Percentiles rank a stretch among this genome's conserved stretches.
Evolutionary conservation across 1,140 invertebrate genomes (phyloP).

Genomic region (Helicoverpa zea): DNA sequence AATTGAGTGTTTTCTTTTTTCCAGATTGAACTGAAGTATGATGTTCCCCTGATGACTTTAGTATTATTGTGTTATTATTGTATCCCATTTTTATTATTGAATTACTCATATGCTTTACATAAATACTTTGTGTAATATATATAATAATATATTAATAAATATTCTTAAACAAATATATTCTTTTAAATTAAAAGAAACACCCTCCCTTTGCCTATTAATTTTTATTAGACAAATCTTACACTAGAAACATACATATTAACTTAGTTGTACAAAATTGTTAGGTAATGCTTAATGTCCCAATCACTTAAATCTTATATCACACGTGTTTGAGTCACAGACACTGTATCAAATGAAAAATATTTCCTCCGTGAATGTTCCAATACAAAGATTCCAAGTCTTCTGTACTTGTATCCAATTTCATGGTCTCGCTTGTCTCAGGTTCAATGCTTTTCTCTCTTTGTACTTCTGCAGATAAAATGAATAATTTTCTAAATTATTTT

Average conservation of each 20-base stretch:
- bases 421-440: slow-evolving; percentile 82
- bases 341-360: slow-evolving; percentile 82
- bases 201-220: slow-evolving; percentile 73
- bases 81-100: slow-evolving; percentile 59
- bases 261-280: slow-evolving; percentile 55
- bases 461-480: slow-evolving; percentile 85
- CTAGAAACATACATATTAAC: slow-evolving; percentile 53
- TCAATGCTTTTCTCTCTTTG: slow-evolving; percentile 79
- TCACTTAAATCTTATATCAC: slow-evolving; percentile 65
- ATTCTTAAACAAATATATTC: slow-evolving; percentile 66
- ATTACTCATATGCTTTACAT: slow-evolving; percentile 64
- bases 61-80: slow-evolving; percentile 56
- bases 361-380: slow-evolving; percentile 86
- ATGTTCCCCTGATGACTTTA: slow-evolving; percentile 55
- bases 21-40: slow-evolving; percentile 74
- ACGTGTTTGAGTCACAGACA: slow-evolving; percentile 63
- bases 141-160: slow-evolving; percentile 73
- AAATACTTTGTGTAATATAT: slow-evolving; percentile 76
- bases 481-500: slow-evolving; percentile 77
- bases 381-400: slow-evolving; percentile 84
- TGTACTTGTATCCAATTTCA: slow-evolving; percentile 67
- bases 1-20: slow-evolving; percentile 75
- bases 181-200: slow-evolving; percentile 75
- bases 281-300: slow-evolving; percentile 66
- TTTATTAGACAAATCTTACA: slow-evolving; percentile 74